These are phyloP conservation scores for Stichopus horrens DNA, from an alignment of 53 echinoderm and acorn worm species.

Conservation along the genomic window DNA sequence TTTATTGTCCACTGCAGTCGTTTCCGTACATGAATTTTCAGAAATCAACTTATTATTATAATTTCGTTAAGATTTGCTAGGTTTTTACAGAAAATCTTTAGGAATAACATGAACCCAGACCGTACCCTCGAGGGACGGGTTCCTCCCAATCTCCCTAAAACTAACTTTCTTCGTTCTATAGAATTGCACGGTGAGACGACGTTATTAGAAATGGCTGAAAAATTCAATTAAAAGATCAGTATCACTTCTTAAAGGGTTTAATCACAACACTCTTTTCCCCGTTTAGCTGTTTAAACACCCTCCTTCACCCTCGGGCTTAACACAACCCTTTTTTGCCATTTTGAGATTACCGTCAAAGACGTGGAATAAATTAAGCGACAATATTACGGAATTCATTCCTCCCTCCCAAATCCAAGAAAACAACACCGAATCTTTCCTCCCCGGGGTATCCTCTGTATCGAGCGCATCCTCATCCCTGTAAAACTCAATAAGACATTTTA, in stretches of 20 bases:
- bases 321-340: conserved; percentile 44
- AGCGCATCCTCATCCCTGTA: conserved; percentile 26
- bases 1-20: neutral
- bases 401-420: conserved; percentile 32
- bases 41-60: conserved; percentile 28
- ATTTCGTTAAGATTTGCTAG: conserved; percentile 20
- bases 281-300: conserved; percentile 50
- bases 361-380: conserved; percentile 39
- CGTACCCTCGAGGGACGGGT: conserved; percentile 17
- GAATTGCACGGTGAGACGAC: neutral
- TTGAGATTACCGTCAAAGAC: conserved; percentile 29
- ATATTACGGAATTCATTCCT: conserved; percentile 45
- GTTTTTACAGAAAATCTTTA: conserved; percentile 29
- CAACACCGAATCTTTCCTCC: conserved; percentile 23
- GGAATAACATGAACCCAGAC: conserved; percentile 34
- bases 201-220: conserved; percentile 33
- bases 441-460: conserved; percentile 38
- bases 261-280: conserved; percentile 33
- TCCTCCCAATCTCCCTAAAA: neutral
- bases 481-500: conserved; percentile 41
- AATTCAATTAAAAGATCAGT: conserved; percentile 47
- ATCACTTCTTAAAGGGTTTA: conserved; percentile 42
- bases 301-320: conserved; percentile 34
- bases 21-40: neutral
- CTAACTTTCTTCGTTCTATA: conserved; percentile 38